Evolutionary conservation across 2,797 vertebrate species (phyloP).

Genomic region (Varecia variegata): DNA sequence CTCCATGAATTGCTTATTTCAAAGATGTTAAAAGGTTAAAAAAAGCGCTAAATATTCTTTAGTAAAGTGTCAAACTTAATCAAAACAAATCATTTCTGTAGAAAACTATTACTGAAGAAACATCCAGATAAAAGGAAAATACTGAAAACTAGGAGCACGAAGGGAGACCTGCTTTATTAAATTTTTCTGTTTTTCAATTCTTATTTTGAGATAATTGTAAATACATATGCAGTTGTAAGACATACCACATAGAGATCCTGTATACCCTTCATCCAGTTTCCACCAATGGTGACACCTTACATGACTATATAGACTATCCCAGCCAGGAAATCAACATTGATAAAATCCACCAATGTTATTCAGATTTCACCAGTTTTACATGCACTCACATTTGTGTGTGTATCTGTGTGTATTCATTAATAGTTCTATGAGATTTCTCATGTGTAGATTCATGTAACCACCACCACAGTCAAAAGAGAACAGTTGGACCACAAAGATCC

Average conservation of each 20-base stretch:
- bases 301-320: neutral
- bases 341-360: neutral
- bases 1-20: neutral
- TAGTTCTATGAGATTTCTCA: neutral
- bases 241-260: neutral
- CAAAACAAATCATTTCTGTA: slow-evolving; percentile 35
- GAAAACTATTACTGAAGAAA: slow-evolving; percentile 47
- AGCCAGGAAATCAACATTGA: neutral
- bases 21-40: slow-evolving; percentile 2
- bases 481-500: neutral
- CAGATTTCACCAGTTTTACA: neutral
- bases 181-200: neutral
- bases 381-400: neutral
- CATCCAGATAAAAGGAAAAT: slow-evolving; percentile 25
- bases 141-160: neutral
- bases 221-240: neutral
- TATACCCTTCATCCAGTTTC: neutral
- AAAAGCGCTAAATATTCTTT: neutral
- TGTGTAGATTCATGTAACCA: neutral
- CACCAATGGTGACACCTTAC: neutral
- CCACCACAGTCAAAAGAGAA: neutral
- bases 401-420: neutral
- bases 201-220: neutral
- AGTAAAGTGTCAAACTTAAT: neutral
- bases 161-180: neutral